Evolutionary conservation across 23 tunicate genomes (phyloP), one percentile per base, ranked within the genome.

Genomic region (Halocynthia aurantium): DNA sequence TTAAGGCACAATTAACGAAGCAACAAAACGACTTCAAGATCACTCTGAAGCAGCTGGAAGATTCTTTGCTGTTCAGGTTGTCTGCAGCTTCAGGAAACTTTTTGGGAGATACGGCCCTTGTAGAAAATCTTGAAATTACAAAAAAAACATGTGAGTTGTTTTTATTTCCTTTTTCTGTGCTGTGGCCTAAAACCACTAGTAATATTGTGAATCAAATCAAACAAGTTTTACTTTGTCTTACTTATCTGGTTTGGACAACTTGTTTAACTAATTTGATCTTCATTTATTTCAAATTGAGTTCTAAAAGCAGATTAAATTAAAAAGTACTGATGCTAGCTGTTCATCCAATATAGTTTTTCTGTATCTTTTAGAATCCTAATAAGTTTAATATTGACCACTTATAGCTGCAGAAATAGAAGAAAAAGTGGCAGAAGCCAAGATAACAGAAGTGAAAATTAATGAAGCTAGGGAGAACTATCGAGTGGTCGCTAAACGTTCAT

Each of bases 71-170:
- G 22, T 91, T 90, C 52, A 84, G 99, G 8, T 72, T 96, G 31
- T 96, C 99, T 21, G 88, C 96, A 10, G 99, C 99, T 57, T 96
- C 99, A 15, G 99, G 99, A 79, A 96, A 96, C 83, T 96, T 96
- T 64, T 88, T 96, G 61, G 99, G 99, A 13, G 99, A 96, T 67
- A 96, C 96, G 51, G 99, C 99, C 8, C 81, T 96, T 10, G 99
- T 96, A 40, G 99, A 96, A 79, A 96, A 96, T 81, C 86, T 96
- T 7, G 99, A 96, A 82, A 96, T 90, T 8, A 96, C 99, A 13
- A 96, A 96, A 83, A 87, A 90, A 76, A 96, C 99, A 22, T 91
- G 98, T 91, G 10, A 54, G 67, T 5, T 51, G 49, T 22, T 71
- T 18, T 60, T n/a, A 60, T n/a, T 60, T 15, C 64, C 17, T 15